Conservation (phyloP, 2,888 invertebrate species). For the Epistrophe eligans region DNA sequence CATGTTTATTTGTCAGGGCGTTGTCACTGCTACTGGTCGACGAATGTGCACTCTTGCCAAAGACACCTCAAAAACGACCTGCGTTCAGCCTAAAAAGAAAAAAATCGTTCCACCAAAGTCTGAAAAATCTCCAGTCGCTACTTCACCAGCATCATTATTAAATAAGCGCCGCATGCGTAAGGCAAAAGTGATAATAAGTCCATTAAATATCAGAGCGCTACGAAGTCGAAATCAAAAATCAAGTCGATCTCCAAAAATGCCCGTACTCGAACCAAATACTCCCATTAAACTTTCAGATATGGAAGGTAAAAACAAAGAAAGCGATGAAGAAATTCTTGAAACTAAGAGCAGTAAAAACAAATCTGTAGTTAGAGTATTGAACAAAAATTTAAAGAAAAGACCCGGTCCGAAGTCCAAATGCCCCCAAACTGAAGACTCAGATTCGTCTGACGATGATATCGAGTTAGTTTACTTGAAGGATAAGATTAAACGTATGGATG, state of each 20-base stretch:
- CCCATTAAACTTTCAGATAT: constrained; percentile 77
- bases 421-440: background rate
- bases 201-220: constrained; percentile 61
- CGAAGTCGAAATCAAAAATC: constrained; percentile 42
- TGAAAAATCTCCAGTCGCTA: background rate
- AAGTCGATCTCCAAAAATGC: constrained; percentile 73
- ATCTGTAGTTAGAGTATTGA: background rate
- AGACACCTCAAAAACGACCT: constrained; percentile 44
- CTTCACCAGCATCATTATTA: background rate
- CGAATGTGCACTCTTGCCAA: constrained; percentile 85
- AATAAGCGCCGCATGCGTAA: constrained; percentile 54
- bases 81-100: background rate
- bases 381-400: constrained; percentile 39
- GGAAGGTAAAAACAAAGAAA: background rate
- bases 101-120: background rate
- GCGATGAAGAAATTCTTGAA: background rate
- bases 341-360: background rate
- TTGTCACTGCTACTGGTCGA: constrained; percentile 86
- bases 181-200: constrained; percentile 70
- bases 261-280: constrained; percentile 77
- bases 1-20: constrained; percentile 87
- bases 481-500: constrained; percentile 27
- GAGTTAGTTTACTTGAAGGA: constrained; percentile 47
- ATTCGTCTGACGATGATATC: constrained; percentile 48
- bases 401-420: constrained; percentile 56